A percentile compares a stretch with the other conserved stretches of the same genome.
These are phyloP conservation scores for Mylabris phalerata DNA, from an alignment of 1,140 invertebrate species.

Conservation along the genomic window DNA sequence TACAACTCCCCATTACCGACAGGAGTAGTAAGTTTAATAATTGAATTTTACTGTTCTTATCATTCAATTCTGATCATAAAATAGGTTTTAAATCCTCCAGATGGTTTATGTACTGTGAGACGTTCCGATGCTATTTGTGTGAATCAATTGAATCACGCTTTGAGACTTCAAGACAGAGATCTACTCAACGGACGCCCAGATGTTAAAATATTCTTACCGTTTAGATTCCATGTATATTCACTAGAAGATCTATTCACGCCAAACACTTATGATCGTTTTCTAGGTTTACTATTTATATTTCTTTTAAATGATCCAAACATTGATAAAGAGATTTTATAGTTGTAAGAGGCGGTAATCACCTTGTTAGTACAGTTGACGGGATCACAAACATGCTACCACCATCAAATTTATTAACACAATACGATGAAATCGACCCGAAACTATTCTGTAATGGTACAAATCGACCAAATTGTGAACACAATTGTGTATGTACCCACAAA, in stretches of 20 bases:
- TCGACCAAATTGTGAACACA: constrained; percentile 59
- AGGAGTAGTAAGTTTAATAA: neutral
- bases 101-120: constrained; percentile 59
- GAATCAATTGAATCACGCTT: constrained; percentile 63
- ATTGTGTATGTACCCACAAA: constrained; percentile 78
- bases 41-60: constrained; percentile 26
- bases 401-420: constrained; percentile 69
- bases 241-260: constrained; percentile 65
- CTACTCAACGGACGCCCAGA: constrained; percentile 62
- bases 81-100: constrained; percentile 70
- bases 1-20: neutral
- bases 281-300: constrained; percentile 52
- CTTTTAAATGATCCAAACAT: neutral
- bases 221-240: constrained; percentile 65
- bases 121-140: constrained; percentile 64
- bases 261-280: constrained; percentile 67
- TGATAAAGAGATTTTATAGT: constrained; percentile 47
- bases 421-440: constrained; percentile 66
- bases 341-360: constrained; percentile 64
- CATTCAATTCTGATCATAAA: constrained; percentile 14
- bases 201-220: constrained; percentile 71
- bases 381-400: constrained; percentile 70
- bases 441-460: constrained; percentile 74
- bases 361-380: constrained; percentile 69
- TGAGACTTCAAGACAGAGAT: constrained; percentile 52